These are phyloP conservation scores for Chaetodon trifascialis DNA, from an alignment of 2,113 vertebrate species.

Conservation along the genomic window DNA sequence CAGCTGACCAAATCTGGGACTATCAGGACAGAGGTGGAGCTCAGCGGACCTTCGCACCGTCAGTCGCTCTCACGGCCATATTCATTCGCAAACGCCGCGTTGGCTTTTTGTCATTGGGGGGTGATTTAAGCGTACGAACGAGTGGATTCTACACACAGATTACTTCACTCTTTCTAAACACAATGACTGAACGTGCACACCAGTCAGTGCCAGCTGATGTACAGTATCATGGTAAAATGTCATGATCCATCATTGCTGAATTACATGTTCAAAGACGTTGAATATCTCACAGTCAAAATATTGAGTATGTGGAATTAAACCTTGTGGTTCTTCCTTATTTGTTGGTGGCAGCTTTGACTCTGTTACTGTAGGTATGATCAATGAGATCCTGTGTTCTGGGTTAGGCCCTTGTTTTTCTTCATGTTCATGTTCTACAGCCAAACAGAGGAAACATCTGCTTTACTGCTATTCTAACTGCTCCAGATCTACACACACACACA, in stretches of 20 bases:
- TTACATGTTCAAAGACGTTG: not conserved
- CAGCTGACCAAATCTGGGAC: slow-evolving; percentile 60
- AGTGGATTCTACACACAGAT: not conserved
- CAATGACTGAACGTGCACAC: not conserved
- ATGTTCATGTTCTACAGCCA: slow-evolving; percentile 67
- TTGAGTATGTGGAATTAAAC: not conserved
- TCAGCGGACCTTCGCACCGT: slow-evolving; percentile 6
- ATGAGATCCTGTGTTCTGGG: slow-evolving; percentile 45
- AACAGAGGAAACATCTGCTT: slow-evolving; percentile 85
- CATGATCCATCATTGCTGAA: not conserved
- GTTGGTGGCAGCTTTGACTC: slow-evolving; percentile 5
- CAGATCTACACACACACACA: slow-evolving; percentile 74
- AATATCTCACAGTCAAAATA: too few relatives aligned
- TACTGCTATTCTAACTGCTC: slow-evolving; percentile 76
- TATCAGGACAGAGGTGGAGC: slow-evolving; percentile 29
- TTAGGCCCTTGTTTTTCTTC: slow-evolving; percentile 55
- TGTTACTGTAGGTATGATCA: slow-evolving; percentile 24
- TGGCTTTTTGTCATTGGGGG: not conserved
- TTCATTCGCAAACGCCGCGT: not conserved
- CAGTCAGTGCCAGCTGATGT: not conserved
- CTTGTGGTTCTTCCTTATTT: not conserved
- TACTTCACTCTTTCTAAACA: not conserved
- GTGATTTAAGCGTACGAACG: not conserved
- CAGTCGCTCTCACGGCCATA: not conserved
- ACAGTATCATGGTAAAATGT: not conserved